A percentile compares a stretch with the other conserved stretches of the same genome.
phyloP scores from a whole-genome alignment of 2,888 invertebrate species.

The Orthosia cruda region DNA sequence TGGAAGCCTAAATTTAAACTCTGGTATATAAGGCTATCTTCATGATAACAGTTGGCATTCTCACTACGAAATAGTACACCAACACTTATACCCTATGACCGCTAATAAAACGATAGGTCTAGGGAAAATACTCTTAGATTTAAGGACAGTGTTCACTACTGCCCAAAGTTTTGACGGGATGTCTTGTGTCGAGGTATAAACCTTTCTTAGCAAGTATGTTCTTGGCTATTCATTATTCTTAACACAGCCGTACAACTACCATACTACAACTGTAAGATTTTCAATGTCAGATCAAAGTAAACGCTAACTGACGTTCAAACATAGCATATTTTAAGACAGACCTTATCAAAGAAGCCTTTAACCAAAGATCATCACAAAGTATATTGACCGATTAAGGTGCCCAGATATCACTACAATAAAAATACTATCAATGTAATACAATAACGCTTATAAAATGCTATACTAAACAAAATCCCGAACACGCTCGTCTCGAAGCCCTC shows the following conservation, averaged over 20 bases:
- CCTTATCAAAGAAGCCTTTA: neutral
- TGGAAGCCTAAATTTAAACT: neutral
- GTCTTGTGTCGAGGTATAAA: no score
- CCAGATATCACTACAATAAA: neutral
- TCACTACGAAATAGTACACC: neutral
- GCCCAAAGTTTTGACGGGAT: neutral
- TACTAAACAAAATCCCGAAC: slow-evolving; percentile 17
- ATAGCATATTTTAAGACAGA: no score
- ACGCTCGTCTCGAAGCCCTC: slow-evolving; percentile 14
- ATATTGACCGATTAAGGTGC: neutral
- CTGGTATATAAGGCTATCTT: neutral
- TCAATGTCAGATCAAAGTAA: no score
- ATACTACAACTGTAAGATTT: no score
- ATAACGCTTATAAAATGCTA: neutral
- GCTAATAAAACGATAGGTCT: no score
- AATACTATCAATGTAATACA: neutral
- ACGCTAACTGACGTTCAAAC: no score
- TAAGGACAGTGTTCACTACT: neutral
- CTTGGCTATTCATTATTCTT: no score
- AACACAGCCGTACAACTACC: no score
- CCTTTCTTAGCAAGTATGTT: no score
- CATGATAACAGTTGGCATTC: no score
- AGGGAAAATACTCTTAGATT: no score
- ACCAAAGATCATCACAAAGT: neutral
- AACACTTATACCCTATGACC: neutral